Evolutionary conservation across 2,888 invertebrate genomes (phyloP).

Genomic region (Silvanus unidentatus): DNA sequence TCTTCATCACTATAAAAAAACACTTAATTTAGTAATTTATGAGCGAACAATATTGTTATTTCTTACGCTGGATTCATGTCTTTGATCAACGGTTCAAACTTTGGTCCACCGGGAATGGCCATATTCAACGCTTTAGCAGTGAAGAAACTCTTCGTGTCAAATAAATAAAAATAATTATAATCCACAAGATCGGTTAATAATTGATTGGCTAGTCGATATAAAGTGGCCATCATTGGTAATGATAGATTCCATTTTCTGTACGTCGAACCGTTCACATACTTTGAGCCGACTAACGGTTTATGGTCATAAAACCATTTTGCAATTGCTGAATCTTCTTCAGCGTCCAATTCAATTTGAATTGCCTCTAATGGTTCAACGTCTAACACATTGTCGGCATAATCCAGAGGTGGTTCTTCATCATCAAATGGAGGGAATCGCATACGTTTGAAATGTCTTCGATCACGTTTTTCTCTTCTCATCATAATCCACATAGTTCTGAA

Average conservation of each 20-base stretch:
- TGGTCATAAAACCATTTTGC: slow-evolving; percentile 99
- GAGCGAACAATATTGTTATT: background rate
- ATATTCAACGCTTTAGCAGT: slow-evolving; percentile 99
- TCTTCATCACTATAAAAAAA: slow-evolving; percentile 81
- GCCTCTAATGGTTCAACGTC: slow-evolving; percentile 99
- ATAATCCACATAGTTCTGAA: slow-evolving; percentile 98
- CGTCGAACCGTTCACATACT: slow-evolving; percentile 91
- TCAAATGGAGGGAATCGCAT: slow-evolving; percentile 99
- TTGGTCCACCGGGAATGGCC: slow-evolving; percentile 99
- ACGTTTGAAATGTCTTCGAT: slow-evolving; percentile 96
- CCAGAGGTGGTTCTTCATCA: slow-evolving; percentile 98
- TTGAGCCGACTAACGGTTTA: slow-evolving; percentile 88
- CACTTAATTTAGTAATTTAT: too few species aligned
- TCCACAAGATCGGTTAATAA: slow-evolving; percentile 96
- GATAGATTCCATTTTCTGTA: slow-evolving; percentile 95
- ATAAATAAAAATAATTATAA: slow-evolving; percentile 97
- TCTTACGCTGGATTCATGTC: slow-evolving; percentile 88
- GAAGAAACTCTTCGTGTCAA: slow-evolving; percentile 99
- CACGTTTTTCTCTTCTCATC: slow-evolving; percentile 98
- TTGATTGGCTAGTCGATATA: slow-evolving; percentile 97
- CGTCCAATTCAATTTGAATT: slow-evolving; percentile 95
- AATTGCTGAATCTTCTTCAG: slow-evolving; percentile 87
- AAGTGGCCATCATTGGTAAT: slow-evolving; percentile 94
- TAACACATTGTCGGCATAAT: slow-evolving; percentile 98
- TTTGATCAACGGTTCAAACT: slow-evolving; percentile 98